Conservation (phyloP, 1,140 invertebrate species). For the Drosophila asahinai region DNA sequence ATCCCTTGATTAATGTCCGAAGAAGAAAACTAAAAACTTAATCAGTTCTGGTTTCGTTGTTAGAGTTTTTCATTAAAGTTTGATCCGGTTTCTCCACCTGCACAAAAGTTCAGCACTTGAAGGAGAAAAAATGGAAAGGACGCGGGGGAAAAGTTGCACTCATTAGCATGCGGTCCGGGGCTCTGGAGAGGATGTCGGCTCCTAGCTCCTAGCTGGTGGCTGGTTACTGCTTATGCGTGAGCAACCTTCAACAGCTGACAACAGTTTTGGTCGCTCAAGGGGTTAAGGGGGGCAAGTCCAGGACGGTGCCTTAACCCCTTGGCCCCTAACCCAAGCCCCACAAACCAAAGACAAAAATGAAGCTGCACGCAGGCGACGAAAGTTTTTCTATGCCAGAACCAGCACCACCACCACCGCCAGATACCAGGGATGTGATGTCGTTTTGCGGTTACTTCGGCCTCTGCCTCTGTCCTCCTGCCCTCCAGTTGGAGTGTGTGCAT, state of each 20-base stretch:
- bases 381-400: slow-evolving; percentile 58
- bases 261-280: slow-evolving; percentile 41
- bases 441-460: slow-evolving; percentile 45
- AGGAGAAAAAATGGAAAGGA: slow-evolving; percentile 43
- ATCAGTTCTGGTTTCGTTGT: slow-evolving; percentile 53
- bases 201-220: slow-evolving; percentile 12
- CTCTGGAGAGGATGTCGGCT: slow-evolving; percentile 22
- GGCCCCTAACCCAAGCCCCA: slow-evolving; percentile 5
- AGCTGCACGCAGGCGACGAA: slow-evolving; percentile 32
- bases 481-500: slow-evolving; percentile 32
- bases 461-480: not conserved
- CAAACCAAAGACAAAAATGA: slow-evolving; percentile 44
- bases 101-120: slow-evolving; percentile 63
- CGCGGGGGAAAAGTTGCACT: slow-evolving; percentile 55
- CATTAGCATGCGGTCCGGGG: slow-evolving; percentile 70
- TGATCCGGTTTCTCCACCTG: slow-evolving; percentile 22
- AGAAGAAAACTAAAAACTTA: slow-evolving; percentile 33
- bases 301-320: slow-evolving; percentile 32
- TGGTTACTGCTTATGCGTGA: slow-evolving; percentile 59
- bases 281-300: slow-evolving; percentile 23
- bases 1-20: slow-evolving; percentile 20
- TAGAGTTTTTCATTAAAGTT: slow-evolving; percentile 68
- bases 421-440: slow-evolving; percentile 57
- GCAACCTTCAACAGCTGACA: slow-evolving; percentile 66
- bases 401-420: slow-evolving; percentile 12